Evolutionary conservation across 2,888 invertebrate genomes (phyloP).

Genomic region (Acleris holmiana): DNA sequence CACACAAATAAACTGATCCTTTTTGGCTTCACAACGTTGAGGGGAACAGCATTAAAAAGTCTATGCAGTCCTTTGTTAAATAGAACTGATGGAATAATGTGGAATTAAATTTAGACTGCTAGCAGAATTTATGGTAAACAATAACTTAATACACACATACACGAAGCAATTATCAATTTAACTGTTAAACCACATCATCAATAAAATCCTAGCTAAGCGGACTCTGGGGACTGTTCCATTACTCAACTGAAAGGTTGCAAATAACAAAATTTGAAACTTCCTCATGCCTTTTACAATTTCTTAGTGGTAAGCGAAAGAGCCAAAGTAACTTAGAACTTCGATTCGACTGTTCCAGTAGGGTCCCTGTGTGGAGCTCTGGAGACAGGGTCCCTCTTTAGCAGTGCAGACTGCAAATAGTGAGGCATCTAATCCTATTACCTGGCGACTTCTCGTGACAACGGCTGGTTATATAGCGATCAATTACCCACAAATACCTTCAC

Average conservation of each 20-base stretch:
- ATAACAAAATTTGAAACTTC: too few relatives aligned
- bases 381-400: neutral
- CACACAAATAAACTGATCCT: conserved; percentile 37
- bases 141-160: too few relatives aligned
- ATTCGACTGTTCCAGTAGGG: neutral
- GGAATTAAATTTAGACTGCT: too few relatives aligned
- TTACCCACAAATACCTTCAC: neutral
- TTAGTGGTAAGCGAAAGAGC: too few relatives aligned
- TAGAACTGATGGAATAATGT: neutral
- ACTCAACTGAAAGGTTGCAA: too few relatives aligned
- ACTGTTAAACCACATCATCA: too few relatives aligned
- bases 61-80: conserved; percentile 22
- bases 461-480: conserved; percentile 22
- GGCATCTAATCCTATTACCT: conserved; percentile 18
- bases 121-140: neutral
- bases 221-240: too few relatives aligned
- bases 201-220: too few relatives aligned
- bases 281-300: too few relatives aligned
- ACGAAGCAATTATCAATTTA: too few relatives aligned
- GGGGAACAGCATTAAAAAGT: conserved; percentile 10
- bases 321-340: too few relatives aligned
- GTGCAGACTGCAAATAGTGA: conserved; percentile 16
- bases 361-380: neutral
- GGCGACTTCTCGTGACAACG: conserved; percentile 1
- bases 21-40: conserved; percentile 14